Evolutionary conservation across 1,140 invertebrate species (phyloP).

Genomic region (Tetraneura akinire): DNA sequence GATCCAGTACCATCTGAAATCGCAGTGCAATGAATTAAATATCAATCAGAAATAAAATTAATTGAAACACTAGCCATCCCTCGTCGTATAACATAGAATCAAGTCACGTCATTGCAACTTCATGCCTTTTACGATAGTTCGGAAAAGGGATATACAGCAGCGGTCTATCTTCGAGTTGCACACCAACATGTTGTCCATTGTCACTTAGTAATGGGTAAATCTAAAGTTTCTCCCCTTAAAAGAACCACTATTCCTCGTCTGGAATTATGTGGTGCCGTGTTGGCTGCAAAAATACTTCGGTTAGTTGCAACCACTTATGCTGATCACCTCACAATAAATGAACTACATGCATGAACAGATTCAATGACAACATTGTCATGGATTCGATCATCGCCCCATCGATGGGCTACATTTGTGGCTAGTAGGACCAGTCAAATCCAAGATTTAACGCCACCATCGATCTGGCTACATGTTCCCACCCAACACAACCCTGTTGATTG

Average conservation of each 20-base stretch:
- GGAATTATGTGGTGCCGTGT: neutral
- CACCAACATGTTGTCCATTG: too few species aligned
- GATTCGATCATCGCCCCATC: neutral
- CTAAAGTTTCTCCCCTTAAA: neutral
- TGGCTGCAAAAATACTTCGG: neutral
- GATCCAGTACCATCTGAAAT: conserved; percentile 55
- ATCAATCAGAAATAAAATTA: neutral
- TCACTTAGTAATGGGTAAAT: too few species aligned
- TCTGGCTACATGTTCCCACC: conserved; percentile 57
- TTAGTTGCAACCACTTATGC: neutral
- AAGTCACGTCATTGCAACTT: neutral
- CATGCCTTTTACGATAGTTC: conserved; percentile 19
- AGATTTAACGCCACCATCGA: conserved; percentile 49
- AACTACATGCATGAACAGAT: neutral
- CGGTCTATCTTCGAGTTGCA: too few species aligned
- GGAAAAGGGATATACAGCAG: neutral
- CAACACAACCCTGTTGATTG: neutral
- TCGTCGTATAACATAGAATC: neutral
- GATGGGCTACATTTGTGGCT: conserved; percentile 52
- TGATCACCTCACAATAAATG: neutral
- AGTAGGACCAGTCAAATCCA: conserved; percentile 59
- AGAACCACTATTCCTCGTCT: neutral
- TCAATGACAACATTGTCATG: neutral
- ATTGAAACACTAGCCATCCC: neutral
- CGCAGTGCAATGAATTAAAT: conserved; percentile 53